Evolutionary conservation across 1,140 invertebrate genomes (phyloP).

Genomic region (Drosophila guanche): DNA sequence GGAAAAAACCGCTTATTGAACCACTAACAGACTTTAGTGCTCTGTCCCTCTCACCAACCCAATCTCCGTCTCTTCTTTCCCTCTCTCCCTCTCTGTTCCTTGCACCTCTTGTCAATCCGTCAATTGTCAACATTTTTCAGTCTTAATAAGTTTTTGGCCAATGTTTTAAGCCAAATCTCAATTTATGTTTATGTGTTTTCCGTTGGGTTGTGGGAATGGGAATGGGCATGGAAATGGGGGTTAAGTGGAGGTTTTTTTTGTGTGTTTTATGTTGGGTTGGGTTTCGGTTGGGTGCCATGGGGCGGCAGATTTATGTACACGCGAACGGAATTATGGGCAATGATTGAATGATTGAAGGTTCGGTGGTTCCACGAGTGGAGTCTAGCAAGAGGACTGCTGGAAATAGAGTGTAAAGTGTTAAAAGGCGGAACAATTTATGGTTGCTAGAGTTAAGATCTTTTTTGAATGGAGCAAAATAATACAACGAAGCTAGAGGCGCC

Average conservation of each 20-base stretch:
- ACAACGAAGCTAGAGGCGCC: too few relatives aligned
- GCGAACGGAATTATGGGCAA: slow-evolving; percentile 22
- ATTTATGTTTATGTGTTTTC: slow-evolving; percentile 42
- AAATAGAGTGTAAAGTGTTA: too few relatives aligned
- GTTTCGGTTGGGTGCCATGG: slow-evolving; percentile 14
- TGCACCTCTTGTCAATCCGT: slow-evolving; percentile 33
- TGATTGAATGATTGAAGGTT: slow-evolving; percentile 20
- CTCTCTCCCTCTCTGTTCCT: background rate
- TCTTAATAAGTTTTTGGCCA: slow-evolving; percentile 53
- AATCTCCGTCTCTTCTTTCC: too few relatives aligned
- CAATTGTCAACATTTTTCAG: slow-evolving; percentile 59
- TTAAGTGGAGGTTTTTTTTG: slow-evolving; percentile 46
- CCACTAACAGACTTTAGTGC: slow-evolving; percentile 29
- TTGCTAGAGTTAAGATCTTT: too few relatives aligned
- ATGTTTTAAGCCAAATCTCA: slow-evolving; percentile 44
- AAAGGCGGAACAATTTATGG: too few relatives aligned
- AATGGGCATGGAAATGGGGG: slow-evolving; percentile 45
- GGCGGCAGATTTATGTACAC: slow-evolving; percentile 24
- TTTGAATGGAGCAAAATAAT: too few relatives aligned
- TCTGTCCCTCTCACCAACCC: slow-evolving; percentile 5
- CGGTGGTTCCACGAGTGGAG: too few relatives aligned
- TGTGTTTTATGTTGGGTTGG: slow-evolving; percentile 20
- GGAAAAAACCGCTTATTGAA: slow-evolving; percentile 34
- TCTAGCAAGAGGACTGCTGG: too few relatives aligned
- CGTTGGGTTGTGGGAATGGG: slow-evolving; percentile 32